These are phyloP conservation scores for Alaudala cheleensis DNA, from an alignment of 2,113 vertebrate genomes.

Conservation along the genomic window DNA sequence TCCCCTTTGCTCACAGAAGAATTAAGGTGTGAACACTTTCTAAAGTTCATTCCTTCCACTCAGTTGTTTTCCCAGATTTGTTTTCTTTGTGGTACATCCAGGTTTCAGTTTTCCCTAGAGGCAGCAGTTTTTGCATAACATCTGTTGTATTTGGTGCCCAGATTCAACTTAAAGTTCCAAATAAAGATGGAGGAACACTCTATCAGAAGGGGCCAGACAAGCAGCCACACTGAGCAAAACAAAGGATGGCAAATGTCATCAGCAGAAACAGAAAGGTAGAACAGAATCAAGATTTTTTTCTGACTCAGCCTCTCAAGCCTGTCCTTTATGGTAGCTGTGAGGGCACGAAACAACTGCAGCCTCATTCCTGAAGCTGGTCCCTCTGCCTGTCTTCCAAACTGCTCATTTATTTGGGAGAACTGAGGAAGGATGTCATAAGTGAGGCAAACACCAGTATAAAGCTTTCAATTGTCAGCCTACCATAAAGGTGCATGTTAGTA, in stretches of 20 bases:
- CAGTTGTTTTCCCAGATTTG: neutral
- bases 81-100: neutral
- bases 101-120: neutral
- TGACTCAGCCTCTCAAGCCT: neutral
- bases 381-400: neutral
- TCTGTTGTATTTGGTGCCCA: neutral
- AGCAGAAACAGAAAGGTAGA: neutral
- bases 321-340: neutral
- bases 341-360: neutral
- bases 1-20: neutral
- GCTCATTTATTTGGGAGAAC: neutral
- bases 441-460: neutral
- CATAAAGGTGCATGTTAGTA: neutral
- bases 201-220: neutral
- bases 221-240: neutral
- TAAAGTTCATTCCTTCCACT: neutral
- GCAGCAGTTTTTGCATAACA: neutral
- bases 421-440: neutral
- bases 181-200: neutral
- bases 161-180: neutral
- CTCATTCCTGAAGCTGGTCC: neutral
- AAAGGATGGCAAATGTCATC: neutral
- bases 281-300: neutral
- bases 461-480: neutral
- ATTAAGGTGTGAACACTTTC: neutral